Evolutionary conservation across 1,140 invertebrate genomes (phyloP).

Genomic region (Teleopsis dalmanni): DNA sequence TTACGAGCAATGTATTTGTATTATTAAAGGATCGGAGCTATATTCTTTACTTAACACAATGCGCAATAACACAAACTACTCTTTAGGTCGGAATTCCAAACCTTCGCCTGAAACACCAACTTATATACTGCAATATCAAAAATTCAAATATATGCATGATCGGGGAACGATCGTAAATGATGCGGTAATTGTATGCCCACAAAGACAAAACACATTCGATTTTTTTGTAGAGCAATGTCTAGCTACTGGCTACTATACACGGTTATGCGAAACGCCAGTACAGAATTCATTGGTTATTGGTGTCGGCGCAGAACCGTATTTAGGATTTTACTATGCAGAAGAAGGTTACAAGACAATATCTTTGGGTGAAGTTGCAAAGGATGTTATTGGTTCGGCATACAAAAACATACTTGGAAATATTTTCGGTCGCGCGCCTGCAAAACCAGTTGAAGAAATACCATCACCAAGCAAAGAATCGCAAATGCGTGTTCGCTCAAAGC

Average conservation of each 20-base stretch:
- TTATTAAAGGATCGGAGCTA: slow-evolving; percentile 75
- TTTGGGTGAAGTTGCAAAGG: slow-evolving; percentile 77
- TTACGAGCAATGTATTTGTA: slow-evolving; percentile 67
- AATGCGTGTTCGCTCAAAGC: slow-evolving; percentile 66
- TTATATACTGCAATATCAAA: slow-evolving; percentile 56
- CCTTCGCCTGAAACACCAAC: background rate
- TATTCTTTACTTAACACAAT: slow-evolving; percentile 49
- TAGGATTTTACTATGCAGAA: slow-evolving; percentile 82
- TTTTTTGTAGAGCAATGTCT: slow-evolving; percentile 60
- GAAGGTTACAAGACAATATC: slow-evolving; percentile 70
- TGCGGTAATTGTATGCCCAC: slow-evolving; percentile 67
- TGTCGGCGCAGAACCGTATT: slow-evolving; percentile 73
- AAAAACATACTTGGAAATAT: slow-evolving; percentile 33
- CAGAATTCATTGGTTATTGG: slow-evolving; percentile 70
- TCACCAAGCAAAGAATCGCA: slow-evolving; percentile 50
- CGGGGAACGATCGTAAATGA: slow-evolving; percentile 60
- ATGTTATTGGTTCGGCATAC: slow-evolving; percentile 74
- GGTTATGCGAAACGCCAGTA: slow-evolving; percentile 65
- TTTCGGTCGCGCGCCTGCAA: slow-evolving; percentile 20
- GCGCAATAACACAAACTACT: slow-evolving; percentile 36
- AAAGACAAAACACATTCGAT: slow-evolving; percentile 74
- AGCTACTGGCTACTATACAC: slow-evolving; percentile 36
- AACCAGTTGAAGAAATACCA: slow-evolving; percentile 21
- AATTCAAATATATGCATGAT: slow-evolving; percentile 77
- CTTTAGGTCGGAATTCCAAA: slow-evolving; percentile 45